phyloP scores from a whole-genome alignment of 2,888 invertebrate species.

The Xylophagus ater region DNA sequence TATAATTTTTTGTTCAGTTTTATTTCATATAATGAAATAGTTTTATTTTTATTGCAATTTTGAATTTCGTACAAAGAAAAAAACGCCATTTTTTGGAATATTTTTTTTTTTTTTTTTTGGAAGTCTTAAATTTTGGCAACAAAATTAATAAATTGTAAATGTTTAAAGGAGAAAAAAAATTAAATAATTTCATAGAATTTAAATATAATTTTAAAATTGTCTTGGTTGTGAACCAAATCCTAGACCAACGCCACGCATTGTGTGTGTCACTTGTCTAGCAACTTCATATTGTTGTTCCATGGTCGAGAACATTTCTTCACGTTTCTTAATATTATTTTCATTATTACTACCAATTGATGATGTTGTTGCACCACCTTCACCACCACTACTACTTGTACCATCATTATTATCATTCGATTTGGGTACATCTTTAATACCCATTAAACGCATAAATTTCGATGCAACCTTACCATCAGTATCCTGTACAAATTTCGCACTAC shows the following conservation, averaged over 20 bases:
- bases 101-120: too few relatives aligned
- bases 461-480: slow-evolving; percentile 87
- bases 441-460: slow-evolving; percentile 89
- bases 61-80: too few relatives aligned
- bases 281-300: slow-evolving; percentile 97
- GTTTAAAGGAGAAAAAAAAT: too few relatives aligned
- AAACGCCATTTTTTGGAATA: too few relatives aligned
- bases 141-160: too few relatives aligned
- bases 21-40: too few relatives aligned
- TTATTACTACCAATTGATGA: slow-evolving; percentile 14
- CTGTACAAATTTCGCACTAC: slow-evolving; percentile 75
- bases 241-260: slow-evolving; percentile 79
- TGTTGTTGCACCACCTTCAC: slow-evolving; percentile 7
- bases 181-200: too few relatives aligned
- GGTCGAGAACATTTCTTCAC: slow-evolving; percentile 76
- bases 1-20: too few relatives aligned
- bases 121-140: too few relatives aligned
- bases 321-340: slow-evolving; percentile 33
- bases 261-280: slow-evolving; percentile 89
- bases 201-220: slow-evolving; percentile 27
- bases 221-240: slow-evolving; percentile 55
- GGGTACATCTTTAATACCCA: slow-evolving; percentile 71
- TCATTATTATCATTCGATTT: slow-evolving; percentile 4
- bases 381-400: neutral
- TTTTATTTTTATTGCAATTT: too few relatives aligned